Evolutionary conservation across 2,797 vertebrate genomes (phyloP).

Genomic region (Macrochelys suwanniensis): DNA sequence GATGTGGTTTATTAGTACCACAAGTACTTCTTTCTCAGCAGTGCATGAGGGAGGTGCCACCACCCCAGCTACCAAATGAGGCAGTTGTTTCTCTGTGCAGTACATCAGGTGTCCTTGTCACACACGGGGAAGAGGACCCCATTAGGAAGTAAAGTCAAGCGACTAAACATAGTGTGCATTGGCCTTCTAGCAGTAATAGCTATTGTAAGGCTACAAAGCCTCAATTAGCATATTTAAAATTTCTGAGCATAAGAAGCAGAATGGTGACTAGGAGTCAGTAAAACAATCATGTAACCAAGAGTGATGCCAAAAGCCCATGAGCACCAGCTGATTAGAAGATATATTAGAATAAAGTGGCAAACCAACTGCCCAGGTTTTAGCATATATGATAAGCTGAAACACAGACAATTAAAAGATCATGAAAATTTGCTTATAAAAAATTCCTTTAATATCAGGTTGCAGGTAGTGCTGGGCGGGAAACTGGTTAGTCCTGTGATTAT

Average conservation of each 20-base stretch:
- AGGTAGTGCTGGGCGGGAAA: not conserved
- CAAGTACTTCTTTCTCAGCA: not conserved
- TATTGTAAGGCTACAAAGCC: not conserved
- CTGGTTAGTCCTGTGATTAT: not conserved
- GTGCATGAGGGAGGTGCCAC: not conserved
- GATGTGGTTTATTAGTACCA: not conserved
- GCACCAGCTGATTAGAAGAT: not conserved
- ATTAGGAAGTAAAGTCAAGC: not conserved
- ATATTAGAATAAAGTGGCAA: not conserved
- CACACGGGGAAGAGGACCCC: not conserved
- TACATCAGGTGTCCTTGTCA: not conserved
- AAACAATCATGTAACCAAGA: not conserved
- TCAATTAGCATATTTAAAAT: not conserved
- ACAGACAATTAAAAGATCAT: not conserved
- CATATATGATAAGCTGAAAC: not conserved
- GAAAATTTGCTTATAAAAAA: not conserved
- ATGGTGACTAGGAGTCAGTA: not conserved
- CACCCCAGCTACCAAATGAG: not conserved
- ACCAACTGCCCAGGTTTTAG: not conserved
- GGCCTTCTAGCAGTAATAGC: not conserved
- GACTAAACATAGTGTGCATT: not conserved
- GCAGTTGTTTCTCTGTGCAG: not conserved
- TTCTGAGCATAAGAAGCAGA: not conserved
- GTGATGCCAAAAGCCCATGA: not conserved
- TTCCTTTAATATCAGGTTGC: not conserved